These are phyloP conservation scores for Pionites leucogaster DNA, from an alignment of 2,113 vertebrate species.

Conservation along the genomic window DNA sequence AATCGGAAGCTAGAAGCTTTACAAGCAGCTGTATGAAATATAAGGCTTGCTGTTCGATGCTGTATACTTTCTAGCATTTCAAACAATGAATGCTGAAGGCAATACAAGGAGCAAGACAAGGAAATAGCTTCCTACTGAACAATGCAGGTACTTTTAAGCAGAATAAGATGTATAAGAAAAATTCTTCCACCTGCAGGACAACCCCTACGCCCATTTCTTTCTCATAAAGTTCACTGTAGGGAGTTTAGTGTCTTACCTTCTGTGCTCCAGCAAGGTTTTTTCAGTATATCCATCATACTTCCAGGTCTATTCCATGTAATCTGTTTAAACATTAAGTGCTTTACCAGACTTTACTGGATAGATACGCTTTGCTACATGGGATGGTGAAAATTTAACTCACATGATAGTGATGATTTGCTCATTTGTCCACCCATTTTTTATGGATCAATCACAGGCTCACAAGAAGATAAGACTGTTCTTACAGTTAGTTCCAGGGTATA, in stretches of 20 bases:
- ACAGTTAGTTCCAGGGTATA: background rate
- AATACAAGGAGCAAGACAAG: background rate
- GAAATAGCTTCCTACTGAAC: background rate
- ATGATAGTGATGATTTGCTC: background rate
- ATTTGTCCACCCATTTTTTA: background rate
- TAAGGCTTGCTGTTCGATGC: background rate
- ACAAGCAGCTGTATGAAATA: background rate
- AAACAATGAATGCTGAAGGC: background rate
- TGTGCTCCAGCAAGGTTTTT: background rate
- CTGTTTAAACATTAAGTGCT: background rate
- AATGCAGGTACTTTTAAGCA: background rate
- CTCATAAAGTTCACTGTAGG: background rate
- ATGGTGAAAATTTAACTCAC: background rate
- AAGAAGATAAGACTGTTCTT: background rate
- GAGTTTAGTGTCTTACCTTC: background rate
- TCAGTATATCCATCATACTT: background rate
- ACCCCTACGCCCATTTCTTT: background rate
- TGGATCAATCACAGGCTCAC: background rate
- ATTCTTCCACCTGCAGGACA: background rate
- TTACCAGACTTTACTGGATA: background rate
- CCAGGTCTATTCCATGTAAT: background rate
- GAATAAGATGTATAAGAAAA: background rate
- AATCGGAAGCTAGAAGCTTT: background rate
- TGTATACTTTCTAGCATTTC: background rate
- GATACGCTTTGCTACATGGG: background rate